Conservation (phyloP, 1,140 invertebrate species). For the Caenorhabditis briggsae region DNA sequence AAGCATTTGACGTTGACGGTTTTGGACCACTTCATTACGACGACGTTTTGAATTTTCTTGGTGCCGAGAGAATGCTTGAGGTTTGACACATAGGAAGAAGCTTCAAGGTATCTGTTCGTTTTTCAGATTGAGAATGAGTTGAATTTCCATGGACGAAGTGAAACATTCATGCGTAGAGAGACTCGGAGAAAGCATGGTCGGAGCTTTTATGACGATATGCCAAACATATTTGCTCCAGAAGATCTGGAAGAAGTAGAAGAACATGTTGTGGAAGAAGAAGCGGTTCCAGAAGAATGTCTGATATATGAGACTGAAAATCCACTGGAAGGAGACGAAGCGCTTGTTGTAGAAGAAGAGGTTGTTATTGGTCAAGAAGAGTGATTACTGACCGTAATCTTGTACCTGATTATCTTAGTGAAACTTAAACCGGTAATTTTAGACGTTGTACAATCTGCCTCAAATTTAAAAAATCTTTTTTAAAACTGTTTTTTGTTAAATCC, state of each 20-base stretch:
- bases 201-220: constrained; percentile 28
- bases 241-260: background rate
- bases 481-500: background rate
- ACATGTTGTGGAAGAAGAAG: background rate
- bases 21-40: constrained; percentile 28
- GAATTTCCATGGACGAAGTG: constrained; percentile 29
- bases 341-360: constrained; percentile 16
- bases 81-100: background rate
- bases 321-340: background rate
- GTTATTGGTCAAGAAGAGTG: background rate
- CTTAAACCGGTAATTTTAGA: constrained; percentile 11
- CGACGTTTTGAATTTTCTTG: background rate
- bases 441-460: background rate
- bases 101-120: background rate
- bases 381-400: background rate
- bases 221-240: background rate
- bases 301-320: constrained; percentile 35
- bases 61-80: constrained; percentile 1
- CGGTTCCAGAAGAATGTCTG: constrained; percentile 29
- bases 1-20: background rate
- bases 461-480: background rate
- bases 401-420: background rate
- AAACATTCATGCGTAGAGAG: background rate
- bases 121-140: constrained; percentile 34
- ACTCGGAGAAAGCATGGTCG: background rate